phyloP scores from a whole-genome alignment of 2,797 vertebrate genomes.

The Lagodon rhomboides region DNA sequence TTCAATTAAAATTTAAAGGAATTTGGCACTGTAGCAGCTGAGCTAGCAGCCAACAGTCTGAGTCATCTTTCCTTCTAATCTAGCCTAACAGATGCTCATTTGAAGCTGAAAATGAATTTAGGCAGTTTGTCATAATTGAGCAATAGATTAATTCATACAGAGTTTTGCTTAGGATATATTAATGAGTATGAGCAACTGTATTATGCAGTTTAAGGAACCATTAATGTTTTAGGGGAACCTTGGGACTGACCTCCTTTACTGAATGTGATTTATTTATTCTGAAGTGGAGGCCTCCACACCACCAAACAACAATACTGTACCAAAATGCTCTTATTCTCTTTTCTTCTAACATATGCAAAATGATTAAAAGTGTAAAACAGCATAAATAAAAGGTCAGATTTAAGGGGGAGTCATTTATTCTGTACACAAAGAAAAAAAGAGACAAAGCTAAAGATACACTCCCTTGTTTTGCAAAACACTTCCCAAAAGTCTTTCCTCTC shows the following conservation, averaged over 20 bases:
- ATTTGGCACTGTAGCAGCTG: background rate
- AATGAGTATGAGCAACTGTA: background rate
- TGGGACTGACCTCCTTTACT: background rate
- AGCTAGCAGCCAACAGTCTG: slow-evolving; percentile 3
- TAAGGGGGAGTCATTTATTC: slow-evolving; percentile 19
- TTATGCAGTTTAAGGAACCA: background rate
- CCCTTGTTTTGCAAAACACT: background rate
- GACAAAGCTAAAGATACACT: background rate
- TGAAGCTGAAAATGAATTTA: background rate
- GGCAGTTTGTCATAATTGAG: background rate
- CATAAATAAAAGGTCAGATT: background rate
- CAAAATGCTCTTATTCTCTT: background rate
- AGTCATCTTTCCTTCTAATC: slow-evolving; percentile 8
- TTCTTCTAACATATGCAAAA: background rate
- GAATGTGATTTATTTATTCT: background rate
- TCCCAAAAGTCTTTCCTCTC: no score
- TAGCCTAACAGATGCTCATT: slow-evolving; percentile 9
- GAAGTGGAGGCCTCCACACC: background rate
- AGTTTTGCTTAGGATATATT: background rate
- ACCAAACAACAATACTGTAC: background rate
- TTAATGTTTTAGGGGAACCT: background rate
- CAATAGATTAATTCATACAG: background rate
- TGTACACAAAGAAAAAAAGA: slow-evolving; percentile 8
- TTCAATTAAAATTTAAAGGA: background rate
- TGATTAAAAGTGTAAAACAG: background rate